Conservation (phyloP, 2,888 invertebrate genomes). For the Acanthopleura granulata region DNA sequence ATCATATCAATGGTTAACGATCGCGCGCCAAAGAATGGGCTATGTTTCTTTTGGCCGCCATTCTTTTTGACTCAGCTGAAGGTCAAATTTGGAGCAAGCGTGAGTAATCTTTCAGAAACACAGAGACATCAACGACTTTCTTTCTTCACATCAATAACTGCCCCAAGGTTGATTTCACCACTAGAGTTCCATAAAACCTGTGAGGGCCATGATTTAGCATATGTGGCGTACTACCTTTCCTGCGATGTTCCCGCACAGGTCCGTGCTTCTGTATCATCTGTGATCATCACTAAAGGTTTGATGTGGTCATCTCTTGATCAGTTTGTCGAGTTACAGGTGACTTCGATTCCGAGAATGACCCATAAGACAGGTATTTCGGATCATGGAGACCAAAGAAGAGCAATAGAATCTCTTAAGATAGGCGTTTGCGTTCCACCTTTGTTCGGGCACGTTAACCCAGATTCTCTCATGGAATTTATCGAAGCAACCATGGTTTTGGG, state of each 20-base stretch:
- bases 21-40: background rate
- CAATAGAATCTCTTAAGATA: conserved; percentile 20
- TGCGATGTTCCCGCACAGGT: background rate
- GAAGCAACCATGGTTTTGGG: conserved; percentile 38
- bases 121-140: background rate
- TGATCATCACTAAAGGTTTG: background rate
- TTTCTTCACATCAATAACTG: background rate
- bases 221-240: conserved; percentile 3
- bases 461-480: conserved; percentile 39
- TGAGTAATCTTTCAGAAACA: no score
- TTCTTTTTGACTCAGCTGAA: background rate
- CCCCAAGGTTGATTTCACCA: background rate
- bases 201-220: conserved; percentile 24
- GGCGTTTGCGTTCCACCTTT: conserved; percentile 43
- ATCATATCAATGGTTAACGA: background rate
- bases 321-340: background rate
- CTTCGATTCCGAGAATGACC: background rate
- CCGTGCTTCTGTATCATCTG: background rate
- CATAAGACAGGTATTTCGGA: background rate
- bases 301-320: background rate
- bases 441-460: conserved; percentile 27
- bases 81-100: background rate
- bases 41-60: conserved; percentile 10
- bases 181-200: conserved; percentile 28
- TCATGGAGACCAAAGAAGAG: background rate